phyloP scores from a whole-genome alignment of 2,888 invertebrate genomes.

The Boloria selene region DNA sequence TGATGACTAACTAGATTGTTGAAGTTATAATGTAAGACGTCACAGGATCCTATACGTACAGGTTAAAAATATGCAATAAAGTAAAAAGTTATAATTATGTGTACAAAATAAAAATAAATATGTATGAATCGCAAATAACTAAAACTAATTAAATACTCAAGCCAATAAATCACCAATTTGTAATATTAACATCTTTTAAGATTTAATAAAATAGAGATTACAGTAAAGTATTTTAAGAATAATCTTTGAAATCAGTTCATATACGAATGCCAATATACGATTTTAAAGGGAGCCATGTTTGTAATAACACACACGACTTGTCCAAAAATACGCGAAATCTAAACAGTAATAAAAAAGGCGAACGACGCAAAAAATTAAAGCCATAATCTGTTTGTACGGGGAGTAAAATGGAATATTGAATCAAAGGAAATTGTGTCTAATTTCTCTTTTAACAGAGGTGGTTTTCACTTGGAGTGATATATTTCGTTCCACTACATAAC shows the following conservation, averaged over 20 bases:
- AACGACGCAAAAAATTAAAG: constrained; percentile 40
- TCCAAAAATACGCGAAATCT: constrained; percentile 36
- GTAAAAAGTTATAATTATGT: too few relatives aligned
- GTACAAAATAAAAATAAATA: too few relatives aligned
- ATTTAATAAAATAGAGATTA: too few relatives aligned
- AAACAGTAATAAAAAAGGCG: constrained; percentile 36
- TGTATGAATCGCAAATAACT: too few relatives aligned
- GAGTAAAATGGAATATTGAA: constrained; percentile 9
- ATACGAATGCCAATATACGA: background rate
- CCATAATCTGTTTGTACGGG: constrained; percentile 33
- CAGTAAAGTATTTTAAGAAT: too few relatives aligned
- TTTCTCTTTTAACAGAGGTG: constrained; percentile 1
- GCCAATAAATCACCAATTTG: too few relatives aligned
- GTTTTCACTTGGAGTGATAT: constrained; percentile 18
- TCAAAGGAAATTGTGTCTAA: constrained; percentile 13
- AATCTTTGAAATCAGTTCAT: background rate
- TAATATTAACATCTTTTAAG: too few relatives aligned
- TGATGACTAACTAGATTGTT: too few relatives aligned
- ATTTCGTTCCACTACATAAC: constrained; percentile 37
- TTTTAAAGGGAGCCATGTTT: constrained; percentile 9
- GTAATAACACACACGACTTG: constrained; percentile 29
- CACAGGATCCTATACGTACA: too few relatives aligned
- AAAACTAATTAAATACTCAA: too few relatives aligned
- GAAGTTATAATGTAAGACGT: too few relatives aligned
- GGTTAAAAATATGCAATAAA: too few relatives aligned